phyloP scores from a whole-genome alignment of 2,797 vertebrate species.

The Tarsius wallacei region DNA sequence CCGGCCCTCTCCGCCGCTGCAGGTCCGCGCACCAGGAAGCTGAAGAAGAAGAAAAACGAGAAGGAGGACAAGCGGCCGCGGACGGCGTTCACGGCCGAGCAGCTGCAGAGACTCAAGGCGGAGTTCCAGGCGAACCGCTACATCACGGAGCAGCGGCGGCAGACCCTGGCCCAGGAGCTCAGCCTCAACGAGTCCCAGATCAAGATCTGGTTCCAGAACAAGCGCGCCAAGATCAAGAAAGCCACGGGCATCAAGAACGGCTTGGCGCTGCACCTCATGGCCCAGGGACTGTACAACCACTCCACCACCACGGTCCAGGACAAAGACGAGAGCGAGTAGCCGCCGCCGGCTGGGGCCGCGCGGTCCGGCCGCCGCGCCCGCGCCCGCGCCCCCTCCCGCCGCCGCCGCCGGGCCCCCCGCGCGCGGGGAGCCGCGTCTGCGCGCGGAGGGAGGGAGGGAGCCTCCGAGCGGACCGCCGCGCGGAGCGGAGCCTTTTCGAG shows the following conservation, averaged over 20 bases:
- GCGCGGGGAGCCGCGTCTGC: neutral
- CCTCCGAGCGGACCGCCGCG: constrained; percentile 48
- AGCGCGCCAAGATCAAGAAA: constrained; percentile 98
- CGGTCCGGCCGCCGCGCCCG: constrained; percentile 63
- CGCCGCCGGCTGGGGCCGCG: constrained; percentile 70
- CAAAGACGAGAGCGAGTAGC: constrained; percentile 97
- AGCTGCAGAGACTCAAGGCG: constrained; percentile 98
- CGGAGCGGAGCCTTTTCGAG: constrained; percentile 33
- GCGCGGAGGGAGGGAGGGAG: constrained; percentile 49
- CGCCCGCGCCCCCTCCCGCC: constrained; percentile 68
- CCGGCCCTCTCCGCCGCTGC: constrained; percentile 84
- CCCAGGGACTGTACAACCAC: constrained; percentile 99
- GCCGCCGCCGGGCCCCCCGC: neutral
- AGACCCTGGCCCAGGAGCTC: constrained; percentile 97
- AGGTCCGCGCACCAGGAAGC: constrained; percentile 98
- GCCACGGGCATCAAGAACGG: constrained; percentile 97
- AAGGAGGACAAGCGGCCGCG: constrained; percentile 98
- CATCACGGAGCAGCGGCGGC: constrained; percentile 98
- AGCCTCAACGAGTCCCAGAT: constrained; percentile 99
- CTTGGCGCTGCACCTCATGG: constrained; percentile 98
- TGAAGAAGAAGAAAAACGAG: constrained; percentile 99
- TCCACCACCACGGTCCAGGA: constrained; percentile 98
- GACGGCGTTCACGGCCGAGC: constrained; percentile 98
- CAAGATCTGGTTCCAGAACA: constrained; percentile 99
- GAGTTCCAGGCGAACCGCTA: constrained; percentile 99